These are phyloP conservation scores for Gallinago undulata DNA, from an alignment of 2,113 vertebrate species.

Conservation along the genomic window DNA sequence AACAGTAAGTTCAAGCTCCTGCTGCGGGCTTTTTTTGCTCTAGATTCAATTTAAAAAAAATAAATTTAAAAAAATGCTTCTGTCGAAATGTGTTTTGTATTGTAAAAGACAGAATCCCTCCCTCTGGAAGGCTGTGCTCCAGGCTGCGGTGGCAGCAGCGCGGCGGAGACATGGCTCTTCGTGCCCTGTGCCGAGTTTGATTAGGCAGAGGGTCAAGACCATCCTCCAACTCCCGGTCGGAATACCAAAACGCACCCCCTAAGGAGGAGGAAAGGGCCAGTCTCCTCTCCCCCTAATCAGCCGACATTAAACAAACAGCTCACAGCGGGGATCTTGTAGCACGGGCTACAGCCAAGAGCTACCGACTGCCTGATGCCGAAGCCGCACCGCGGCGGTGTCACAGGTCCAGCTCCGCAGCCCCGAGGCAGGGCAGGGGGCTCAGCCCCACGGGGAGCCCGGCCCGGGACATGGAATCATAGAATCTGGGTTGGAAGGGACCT, in stretches of 20 bases:
- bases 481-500: background rate
- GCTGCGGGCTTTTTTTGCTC: background rate
- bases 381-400: fast-evolving
- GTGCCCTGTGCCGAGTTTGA: background rate
- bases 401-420: background rate
- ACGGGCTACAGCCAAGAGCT: background rate
- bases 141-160: background rate
- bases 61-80: background rate
- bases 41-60: background rate
- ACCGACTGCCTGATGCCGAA: background rate
- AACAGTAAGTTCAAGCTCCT: background rate
- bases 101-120: background rate
- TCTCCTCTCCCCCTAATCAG: background rate
- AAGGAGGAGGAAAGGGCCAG: background rate
- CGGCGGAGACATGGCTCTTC: fast-evolving
- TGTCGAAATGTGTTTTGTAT: background rate
- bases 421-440: background rate
- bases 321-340: background rate
- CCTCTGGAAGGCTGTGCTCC: background rate
- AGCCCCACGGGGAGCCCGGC: background rate
- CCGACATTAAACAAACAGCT: background rate
- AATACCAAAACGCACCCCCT: background rate
- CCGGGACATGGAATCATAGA: background rate
- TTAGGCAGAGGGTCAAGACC: background rate
- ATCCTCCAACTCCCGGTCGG: background rate